Conservation (phyloP, 53 echinoderm and acorn worm species). For the Antedon mediterranea region DNA sequence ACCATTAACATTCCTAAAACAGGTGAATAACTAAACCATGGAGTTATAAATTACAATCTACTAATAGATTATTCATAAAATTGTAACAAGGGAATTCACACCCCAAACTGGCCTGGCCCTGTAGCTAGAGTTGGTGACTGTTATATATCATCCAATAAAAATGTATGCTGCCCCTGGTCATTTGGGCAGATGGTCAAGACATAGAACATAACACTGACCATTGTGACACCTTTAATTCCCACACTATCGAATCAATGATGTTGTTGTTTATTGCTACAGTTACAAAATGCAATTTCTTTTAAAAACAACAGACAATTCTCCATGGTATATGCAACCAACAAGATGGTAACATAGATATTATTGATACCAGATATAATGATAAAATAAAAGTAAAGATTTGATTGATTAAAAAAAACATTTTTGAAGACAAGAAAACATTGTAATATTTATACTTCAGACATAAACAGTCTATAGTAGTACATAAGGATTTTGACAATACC, state of each 20-base stretch:
- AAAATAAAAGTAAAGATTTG: no score
- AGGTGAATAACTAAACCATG: not conserved
- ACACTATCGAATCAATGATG: not conserved
- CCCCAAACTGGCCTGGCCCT: not conserved
- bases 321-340: no score
- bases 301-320: not conserved
- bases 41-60: no score
- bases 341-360: no score
- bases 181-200: not conserved
- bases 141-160: not conserved
- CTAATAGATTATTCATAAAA: not conserved
- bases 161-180: not conserved
- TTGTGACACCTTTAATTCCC: not conserved
- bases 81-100: not conserved
- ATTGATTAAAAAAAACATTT: no score
- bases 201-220: not conserved
- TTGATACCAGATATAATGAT: no score
- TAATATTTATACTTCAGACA: no score
- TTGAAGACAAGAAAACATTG: no score
- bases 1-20: not conserved
- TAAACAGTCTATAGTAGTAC: no score
- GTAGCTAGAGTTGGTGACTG: not conserved
- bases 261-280: not conserved
- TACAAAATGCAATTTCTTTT: not conserved
- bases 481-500: no score